Evolutionary conservation across 1,140 invertebrate species (phyloP), one percentile per base, ranked within the genome.

Genomic region (Zaprionus gabonicus): DNA sequence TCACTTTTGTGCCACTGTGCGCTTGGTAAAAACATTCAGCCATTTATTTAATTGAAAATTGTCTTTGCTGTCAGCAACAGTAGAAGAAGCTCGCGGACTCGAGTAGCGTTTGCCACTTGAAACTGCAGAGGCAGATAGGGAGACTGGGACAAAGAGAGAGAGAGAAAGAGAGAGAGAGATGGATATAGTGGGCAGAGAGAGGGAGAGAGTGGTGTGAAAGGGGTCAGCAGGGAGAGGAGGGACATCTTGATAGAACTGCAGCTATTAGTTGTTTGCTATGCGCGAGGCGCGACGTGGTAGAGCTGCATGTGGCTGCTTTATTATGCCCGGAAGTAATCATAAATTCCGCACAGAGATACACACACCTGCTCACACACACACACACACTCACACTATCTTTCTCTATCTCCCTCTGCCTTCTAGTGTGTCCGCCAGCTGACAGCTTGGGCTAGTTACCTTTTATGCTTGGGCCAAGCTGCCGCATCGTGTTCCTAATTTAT

Each of bases 31-130:
- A 83, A 86, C 75, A 63, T 20, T 13, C 6, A 51, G 70, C 80
- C 73, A 86, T 86, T 86, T 86, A 86, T 86, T 86, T 86, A 86
- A 86, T 86, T 86, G 83, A 86, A 86, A 86, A 86, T 86, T 86
- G 83, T 86, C 83, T 86, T 75, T 71, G 84, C 83, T 86, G 83
- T 86, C 83, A 88, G 70, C 77, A 58, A 60, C 83, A 86, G 83
- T 63, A 71, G 34, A 15, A 28, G 49, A 57, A 59, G 65, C 44
- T 55, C 69, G 73, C 55, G 68, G 68, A 70, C 68, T 71, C 69
- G 70, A 82, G 76, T 73, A n/a, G n/a, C 41, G 63, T n/a, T 56
- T 46, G 41, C 25, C 53, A 56, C 53, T 56, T 27, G 17, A 46
- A 51, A 34, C 64, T 27, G 41, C 60, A 25, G 46, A 38, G 6